Conservation (phyloP, 2,797 vertebrate species). For the Sebastiscus albofasciatus region DNA sequence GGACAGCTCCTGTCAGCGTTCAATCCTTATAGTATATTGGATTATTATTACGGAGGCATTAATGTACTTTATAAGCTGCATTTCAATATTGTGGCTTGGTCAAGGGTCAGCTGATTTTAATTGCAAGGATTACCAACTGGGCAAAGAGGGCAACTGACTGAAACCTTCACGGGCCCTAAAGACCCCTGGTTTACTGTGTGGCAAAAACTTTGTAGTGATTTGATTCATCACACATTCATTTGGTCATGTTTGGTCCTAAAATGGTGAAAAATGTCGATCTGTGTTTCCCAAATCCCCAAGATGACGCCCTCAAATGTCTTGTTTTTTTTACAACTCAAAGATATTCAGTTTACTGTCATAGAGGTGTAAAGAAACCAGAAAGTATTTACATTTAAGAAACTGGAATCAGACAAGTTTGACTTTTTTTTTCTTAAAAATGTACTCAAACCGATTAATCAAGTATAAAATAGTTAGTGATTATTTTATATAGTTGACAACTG, state of each 20-base stretch:
- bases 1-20: not conserved
- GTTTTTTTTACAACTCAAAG: no score
- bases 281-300: no score
- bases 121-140: not conserved
- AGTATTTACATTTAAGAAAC: no score
- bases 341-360: no score
- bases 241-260: not conserved
- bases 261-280: no score
- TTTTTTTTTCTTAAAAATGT: no score
- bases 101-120: not conserved
- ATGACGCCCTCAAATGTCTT: no score
- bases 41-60: not conserved
- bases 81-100: not conserved
- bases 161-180: not conserved
- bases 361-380: no score
- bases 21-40: not conserved
- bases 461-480: no score
- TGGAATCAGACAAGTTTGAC: no score
- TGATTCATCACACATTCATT: not conserved
- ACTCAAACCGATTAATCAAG: no score
- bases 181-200: not conserved
- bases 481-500: no score
- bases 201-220: not conserved
- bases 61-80: not conserved
- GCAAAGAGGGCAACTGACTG: not conserved